phyloP scores from a whole-genome alignment of 2,888 invertebrate genomes.

The Acanthosepion pharaonis region DNA sequence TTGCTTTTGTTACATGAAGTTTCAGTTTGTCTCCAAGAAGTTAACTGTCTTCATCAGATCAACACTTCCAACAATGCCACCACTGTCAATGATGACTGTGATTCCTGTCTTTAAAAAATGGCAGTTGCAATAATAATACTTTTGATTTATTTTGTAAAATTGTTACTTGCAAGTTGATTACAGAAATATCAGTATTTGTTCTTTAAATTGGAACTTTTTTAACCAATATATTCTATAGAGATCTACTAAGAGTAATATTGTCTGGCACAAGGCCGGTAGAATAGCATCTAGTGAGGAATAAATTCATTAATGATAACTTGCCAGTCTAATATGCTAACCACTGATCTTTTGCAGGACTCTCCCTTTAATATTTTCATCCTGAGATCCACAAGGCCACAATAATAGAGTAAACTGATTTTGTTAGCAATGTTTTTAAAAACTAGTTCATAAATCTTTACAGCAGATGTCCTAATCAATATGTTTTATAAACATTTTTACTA shows the following conservation, averaged over 20 bases:
- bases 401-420: background rate
- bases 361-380: background rate
- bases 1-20: background rate
- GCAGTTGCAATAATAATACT: background rate
- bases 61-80: background rate
- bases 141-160: background rate
- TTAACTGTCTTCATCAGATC: slow-evolving; percentile 3
- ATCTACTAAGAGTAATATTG: background rate
- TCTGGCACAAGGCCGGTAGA: background rate
- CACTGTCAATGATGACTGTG: background rate
- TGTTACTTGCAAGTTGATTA: background rate
- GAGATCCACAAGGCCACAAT: background rate
- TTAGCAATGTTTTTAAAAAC: no score
- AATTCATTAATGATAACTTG: background rate
- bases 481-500: no score
- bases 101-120: background rate
- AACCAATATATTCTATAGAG: background rate
- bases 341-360: background rate
- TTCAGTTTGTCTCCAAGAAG: slow-evolving; percentile 33
- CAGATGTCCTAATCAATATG: no score
- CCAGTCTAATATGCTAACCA: background rate
- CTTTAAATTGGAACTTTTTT: background rate
- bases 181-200: background rate
- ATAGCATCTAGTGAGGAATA: background rate
- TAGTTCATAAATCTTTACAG: no score